Percentiles rank a stretch among this genome's conserved stretches.
Evolutionary conservation across 1,140 invertebrate genomes (phyloP).

Genomic region (Saccostrea cuccullata): DNA sequence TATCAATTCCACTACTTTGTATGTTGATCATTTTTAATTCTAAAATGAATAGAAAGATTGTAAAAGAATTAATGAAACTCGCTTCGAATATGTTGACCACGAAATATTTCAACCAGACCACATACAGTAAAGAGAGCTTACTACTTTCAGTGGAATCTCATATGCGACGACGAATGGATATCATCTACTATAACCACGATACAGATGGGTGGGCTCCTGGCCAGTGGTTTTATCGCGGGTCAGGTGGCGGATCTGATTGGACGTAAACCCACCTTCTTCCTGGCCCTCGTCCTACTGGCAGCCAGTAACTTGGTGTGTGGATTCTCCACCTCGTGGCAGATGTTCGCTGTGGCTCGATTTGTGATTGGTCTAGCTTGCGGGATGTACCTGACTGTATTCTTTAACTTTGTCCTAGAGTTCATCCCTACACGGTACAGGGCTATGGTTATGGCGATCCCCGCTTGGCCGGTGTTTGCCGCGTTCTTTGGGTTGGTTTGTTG

Average conservation of each 20-base stretch:
- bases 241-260: constrained; percentile 69
- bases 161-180: constrained; percentile 66
- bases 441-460: constrained; percentile 43
- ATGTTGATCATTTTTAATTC: no score
- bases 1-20: no score
- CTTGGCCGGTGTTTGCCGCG: constrained; percentile 46
- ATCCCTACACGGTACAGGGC: constrained; percentile 43
- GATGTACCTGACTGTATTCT: constrained; percentile 54
- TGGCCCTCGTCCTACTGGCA: constrained; percentile 46
- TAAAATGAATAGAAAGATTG: no score
- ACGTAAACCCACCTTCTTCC: constrained; percentile 62
- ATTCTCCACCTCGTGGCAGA: constrained; percentile 65
- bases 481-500: constrained; percentile 51
- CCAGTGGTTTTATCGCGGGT: constrained; percentile 64
- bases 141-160: constrained; percentile 64
- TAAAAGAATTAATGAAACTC: no score
- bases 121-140: no score
- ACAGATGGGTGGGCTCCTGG: constrained; percentile 70
- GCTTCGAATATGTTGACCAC: no score
- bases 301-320: constrained; percentile 54
- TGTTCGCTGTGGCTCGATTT: constrained; percentile 67
- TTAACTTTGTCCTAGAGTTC: constrained; percentile 55
- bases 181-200: constrained; percentile 65
- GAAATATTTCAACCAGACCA: no score
- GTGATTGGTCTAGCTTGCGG: constrained; percentile 61